Percentiles rank a stretch among this genome's conserved stretches.
These are phyloP conservation scores for Zaprionus ornatus DNA, from an alignment of 1,140 invertebrate species.

Conservation along the genomic window DNA sequence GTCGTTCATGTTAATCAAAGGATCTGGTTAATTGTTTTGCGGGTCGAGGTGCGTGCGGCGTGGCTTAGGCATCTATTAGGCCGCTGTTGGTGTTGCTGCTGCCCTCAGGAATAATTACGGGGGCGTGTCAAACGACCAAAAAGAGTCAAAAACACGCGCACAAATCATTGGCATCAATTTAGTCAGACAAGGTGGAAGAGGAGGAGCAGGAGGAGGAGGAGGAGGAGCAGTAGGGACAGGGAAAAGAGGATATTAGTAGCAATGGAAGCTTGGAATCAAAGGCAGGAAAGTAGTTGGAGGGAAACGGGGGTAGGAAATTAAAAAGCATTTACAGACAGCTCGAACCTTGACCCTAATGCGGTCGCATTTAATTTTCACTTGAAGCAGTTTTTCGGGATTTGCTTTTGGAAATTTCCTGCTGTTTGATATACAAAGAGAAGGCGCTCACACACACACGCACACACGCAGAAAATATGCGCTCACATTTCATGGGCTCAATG, in stretches of 20 bases:
- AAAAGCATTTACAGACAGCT: constrained; percentile 7
- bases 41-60: neutral
- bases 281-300: neutral
- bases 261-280: neutral
- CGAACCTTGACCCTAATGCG: constrained; percentile 27
- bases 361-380: constrained; percentile 9
- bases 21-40: constrained; percentile 55
- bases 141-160: constrained; percentile 16
- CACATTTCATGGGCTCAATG: constrained; percentile 18
- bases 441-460: neutral
- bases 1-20: constrained; percentile 68
- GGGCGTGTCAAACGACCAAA: constrained; percentile 2
- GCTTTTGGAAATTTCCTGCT: constrained; percentile 14
- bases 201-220: no score
- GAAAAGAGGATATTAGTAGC: neutral
- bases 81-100: neutral
- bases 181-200: neutral
- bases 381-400: constrained; percentile 13
- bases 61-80: neutral
- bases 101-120: constrained; percentile 10
- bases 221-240: neutral
- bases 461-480: constrained; percentile 19
- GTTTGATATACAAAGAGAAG: constrained; percentile 8
- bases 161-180: constrained; percentile 27
- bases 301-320: constrained; percentile 8